Evolutionary conservation across 2,113 vertebrate genomes (phyloP).

Genomic region (Ctenomys sociabilis): DNA sequence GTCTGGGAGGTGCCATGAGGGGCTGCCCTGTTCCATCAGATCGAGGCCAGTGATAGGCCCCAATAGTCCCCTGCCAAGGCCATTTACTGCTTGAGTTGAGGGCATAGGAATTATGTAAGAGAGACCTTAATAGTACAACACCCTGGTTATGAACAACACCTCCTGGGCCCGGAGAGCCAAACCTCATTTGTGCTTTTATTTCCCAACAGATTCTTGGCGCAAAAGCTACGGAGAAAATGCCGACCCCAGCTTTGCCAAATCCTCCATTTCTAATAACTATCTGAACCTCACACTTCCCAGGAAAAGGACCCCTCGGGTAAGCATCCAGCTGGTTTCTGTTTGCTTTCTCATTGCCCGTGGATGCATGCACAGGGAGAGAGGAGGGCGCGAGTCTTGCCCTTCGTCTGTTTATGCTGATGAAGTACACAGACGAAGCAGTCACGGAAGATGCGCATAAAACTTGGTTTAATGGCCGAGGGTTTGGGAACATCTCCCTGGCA

Average conservation of each 20-base stretch:
- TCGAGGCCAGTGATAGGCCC: neutral
- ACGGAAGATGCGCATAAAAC: accelerated
- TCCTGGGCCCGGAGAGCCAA: neutral
- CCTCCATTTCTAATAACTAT: conserved; percentile 89
- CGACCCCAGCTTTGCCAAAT: conserved; percentile 86
- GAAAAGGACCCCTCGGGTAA: conserved; percentile 96
- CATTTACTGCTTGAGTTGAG: neutral
- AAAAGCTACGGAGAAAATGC: conserved; percentile 89
- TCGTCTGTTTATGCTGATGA: neutral
- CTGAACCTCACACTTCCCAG: conserved; percentile 91
- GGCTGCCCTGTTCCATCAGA: neutral
- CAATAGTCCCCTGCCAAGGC: neutral
- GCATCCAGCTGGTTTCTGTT: neutral
- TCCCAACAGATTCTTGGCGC: conserved; percentile 85
- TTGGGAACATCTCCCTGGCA: neutral
- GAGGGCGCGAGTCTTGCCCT: neutral
- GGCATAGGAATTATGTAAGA: neutral
- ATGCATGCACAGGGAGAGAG: no score
- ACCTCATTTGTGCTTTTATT: neutral
- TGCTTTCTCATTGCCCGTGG: neutral
- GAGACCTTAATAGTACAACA: neutral
- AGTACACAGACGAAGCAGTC: neutral
- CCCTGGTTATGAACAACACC: neutral
- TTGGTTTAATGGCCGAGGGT: accelerated
- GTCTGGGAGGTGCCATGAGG: neutral